These are phyloP conservation scores for Nysson spinosus DNA, from an alignment of 2,888 invertebrate genomes.

Conservation along the genomic window DNA sequence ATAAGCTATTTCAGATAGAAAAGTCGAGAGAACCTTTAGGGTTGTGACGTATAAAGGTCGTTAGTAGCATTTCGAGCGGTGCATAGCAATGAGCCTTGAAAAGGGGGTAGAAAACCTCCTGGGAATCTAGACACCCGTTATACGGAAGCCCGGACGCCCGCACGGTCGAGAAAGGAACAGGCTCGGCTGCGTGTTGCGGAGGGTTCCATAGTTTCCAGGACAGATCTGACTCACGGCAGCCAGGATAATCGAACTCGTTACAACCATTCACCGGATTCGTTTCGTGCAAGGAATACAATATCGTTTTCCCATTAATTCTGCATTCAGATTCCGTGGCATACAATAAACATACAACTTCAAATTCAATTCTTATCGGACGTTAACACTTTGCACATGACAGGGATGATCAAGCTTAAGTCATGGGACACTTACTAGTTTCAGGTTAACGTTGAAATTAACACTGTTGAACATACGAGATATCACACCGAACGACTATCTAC, in stretches of 20 bases:
- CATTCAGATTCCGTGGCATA: neutral
- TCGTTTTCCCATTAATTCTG: conserved; percentile 7
- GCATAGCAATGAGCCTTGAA: conserved; percentile 76
- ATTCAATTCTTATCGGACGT: too few species aligned
- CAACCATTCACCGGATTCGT: conserved; percentile 69
- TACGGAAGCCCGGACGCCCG: conserved; percentile 48
- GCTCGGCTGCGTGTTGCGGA: conserved; percentile 27
- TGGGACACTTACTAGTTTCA: too few species aligned
- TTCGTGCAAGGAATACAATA: conserved; percentile 70
- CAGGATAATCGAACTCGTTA: conserved; percentile 76
- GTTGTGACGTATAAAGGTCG: conserved; percentile 65
- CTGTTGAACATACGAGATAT: too few species aligned
- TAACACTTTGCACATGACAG: too few species aligned
- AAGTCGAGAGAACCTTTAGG: conserved; percentile 38
- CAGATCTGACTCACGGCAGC: conserved; percentile 72
- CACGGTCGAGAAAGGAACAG: conserved; percentile 58
- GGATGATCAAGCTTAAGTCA: too few species aligned
- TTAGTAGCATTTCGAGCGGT: conserved; percentile 72
- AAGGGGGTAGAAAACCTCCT: conserved; percentile 70
- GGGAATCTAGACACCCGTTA: conserved; percentile 75
- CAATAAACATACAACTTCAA: too few species aligned
- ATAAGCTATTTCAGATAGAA: conserved; percentile 45
- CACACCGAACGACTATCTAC: conserved; percentile 5
- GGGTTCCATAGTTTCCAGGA: conserved; percentile 28
- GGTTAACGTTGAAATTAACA: too few species aligned